Evolutionary conservation across 2,113 vertebrate species (phyloP).

Genomic region (Sigmodon hispidus): DNA sequence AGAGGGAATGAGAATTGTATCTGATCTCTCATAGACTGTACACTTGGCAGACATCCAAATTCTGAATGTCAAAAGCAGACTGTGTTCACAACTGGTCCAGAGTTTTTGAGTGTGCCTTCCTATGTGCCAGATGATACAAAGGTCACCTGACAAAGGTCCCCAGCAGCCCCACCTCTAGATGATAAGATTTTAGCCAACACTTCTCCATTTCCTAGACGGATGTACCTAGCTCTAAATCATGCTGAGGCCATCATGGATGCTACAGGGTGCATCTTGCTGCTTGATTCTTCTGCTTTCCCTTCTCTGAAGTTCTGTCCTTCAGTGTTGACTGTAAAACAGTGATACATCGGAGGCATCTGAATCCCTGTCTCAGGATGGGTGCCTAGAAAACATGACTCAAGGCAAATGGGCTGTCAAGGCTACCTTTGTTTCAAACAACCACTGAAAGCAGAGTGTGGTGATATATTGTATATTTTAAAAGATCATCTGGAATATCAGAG

Average conservation of each 20-base stretch:
- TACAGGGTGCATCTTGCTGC: background rate
- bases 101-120: background rate
- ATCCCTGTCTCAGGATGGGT: background rate
- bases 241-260: background rate
- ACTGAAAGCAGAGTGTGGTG: background rate
- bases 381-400: conserved; percentile 21
- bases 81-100: background rate
- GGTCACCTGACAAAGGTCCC: background rate
- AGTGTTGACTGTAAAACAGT: background rate
- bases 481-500: too few relatives aligned
- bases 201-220: background rate
- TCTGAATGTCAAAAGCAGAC: background rate
- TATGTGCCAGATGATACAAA: background rate
- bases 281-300: background rate
- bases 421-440: background rate
- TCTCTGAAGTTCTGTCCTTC: background rate
- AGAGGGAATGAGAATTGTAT: background rate
- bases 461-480: too few relatives aligned
- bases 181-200: background rate
- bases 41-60: background rate
- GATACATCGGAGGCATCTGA: background rate
- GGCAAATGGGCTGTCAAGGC: background rate
- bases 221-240: background rate
- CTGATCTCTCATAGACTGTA: background rate
- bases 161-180: too few relatives aligned